Conservation (phyloP, 1,140 invertebrate species). For the Drosophila micromelanica region DNA sequence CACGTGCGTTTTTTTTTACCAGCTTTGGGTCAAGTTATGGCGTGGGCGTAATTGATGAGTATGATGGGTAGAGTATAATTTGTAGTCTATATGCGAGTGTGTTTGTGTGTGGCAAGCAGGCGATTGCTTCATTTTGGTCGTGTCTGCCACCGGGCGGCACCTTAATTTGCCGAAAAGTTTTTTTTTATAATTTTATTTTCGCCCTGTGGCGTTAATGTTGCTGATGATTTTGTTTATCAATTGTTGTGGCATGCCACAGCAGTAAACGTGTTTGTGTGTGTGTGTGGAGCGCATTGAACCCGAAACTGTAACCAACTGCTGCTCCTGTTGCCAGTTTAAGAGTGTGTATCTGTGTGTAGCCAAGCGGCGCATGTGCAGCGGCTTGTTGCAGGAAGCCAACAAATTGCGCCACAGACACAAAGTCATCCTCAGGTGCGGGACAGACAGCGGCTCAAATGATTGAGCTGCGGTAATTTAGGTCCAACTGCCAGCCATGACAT, state of each 20-base stretch:
- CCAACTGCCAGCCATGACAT: conserved; percentile 73
- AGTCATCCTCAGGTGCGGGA: conserved; percentile 74
- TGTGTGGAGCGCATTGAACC: conserved; percentile 68
- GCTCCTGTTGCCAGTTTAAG: conserved; percentile 32
- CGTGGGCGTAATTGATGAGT: conserved; percentile 70
- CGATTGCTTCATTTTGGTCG: conserved; percentile 24
- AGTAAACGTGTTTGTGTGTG: background rate
- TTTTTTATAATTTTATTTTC: background rate
- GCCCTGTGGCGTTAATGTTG: conserved; percentile 12
- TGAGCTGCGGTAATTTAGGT: conserved; percentile 71
- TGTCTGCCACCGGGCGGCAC: conserved; percentile 67
- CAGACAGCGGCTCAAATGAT: conserved; percentile 54
- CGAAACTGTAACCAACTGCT: conserved; percentile 57
- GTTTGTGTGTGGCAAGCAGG: background rate
- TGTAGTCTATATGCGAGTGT: conserved; percentile 10
- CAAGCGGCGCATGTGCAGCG: conserved; percentile 78
- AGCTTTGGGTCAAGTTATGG: conserved; percentile 57
- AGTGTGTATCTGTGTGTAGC: conserved; percentile 37
- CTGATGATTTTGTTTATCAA: conserved; percentile 68
- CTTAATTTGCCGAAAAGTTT: conserved; percentile 60
- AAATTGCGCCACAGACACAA: conserved; percentile 62
- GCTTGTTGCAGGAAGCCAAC: conserved; percentile 81
- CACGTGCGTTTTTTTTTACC: conserved; percentile 61
- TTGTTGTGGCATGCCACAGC: conserved; percentile 48
- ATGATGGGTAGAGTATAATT: conserved; percentile 29